Evolutionary conservation across 92 coral and sea anemone species (phyloP), one percentile per base, ranked within the genome.

Genomic region (Pocillopora grandis): DNA sequence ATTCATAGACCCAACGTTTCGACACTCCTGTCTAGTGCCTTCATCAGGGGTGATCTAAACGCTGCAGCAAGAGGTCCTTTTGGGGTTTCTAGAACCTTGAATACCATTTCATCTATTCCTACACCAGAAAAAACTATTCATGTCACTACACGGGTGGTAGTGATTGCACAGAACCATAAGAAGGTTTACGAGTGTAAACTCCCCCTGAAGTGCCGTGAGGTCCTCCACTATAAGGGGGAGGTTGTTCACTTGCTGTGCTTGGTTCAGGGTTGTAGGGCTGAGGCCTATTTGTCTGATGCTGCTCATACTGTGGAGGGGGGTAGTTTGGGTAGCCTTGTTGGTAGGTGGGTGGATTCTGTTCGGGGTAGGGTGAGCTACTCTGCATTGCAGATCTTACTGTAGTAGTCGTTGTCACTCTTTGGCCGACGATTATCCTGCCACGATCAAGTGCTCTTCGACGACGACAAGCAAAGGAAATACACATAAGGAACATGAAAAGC

Each of bases 281-380:
- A 63, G 64, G 33, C 10, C 16, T 10, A 10, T 56, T 58, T 5
- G 55, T 62, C 33, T 61, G 71, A 71, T 83, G 56, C 57, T 74
- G 80, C 17, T 42, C 73, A 56, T 52, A 83, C 61, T 83, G 86
- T 1, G 79, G 73, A 15, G 74, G 86, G 73, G 80, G 86, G 20
- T 73, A 5, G 80, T 75, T 62, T 49, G 49, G 73, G 66, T 83
- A 73, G 64, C 86, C 79, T 37, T 82, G 86, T 72, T 82, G 86
- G 61, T 82, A 62, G 18, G 70, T 6, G 12, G 77, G 79, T 37
- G 70, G 78, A 5, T 10, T 37, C 79, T 48, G 71, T 15, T 71
- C 72, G 23, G 61, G 72, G 65, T 72, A 73, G 60, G 74, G 64
- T 27, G 63, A 17, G 72, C 75, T 68, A 10, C 62, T 75, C 15